Base-by-base conservation (phyloP, 2,113 vertebrate genomes). In the Leucopsar rothschildi region DNA sequence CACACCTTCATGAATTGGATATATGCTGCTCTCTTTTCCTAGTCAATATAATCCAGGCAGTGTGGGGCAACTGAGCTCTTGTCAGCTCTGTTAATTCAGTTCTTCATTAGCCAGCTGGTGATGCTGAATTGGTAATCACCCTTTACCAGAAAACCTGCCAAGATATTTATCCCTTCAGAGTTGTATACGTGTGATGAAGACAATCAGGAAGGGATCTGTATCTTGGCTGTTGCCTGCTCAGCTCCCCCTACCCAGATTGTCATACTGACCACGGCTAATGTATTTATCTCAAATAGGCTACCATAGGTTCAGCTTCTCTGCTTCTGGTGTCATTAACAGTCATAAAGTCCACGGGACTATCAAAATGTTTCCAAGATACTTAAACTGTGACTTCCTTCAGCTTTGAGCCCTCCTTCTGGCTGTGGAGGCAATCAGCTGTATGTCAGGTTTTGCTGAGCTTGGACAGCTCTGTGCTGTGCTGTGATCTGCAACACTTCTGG, bases 61-160 rank as follows among this genome's bases (percentile, higher is more conserved):
- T 2, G 6, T 16, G 25, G 12, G 12, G 33, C 5, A 64, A 37
- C 49, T 22, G 33, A 78, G 37, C 20, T 86, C 52, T 49, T 29
- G 11, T 49, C 3, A 1, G 15, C 18, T 81, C 44, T 71, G 11
- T 68, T 60, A 71, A 60, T 82, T 88, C 45, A 42, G 20, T 79
- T 93, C 37, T 55, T 90, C 16, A 9, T 81, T 45, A 90, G 52
- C 35, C 27, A 35, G 39, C 69, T 81, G 52, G 8, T 86, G 83
- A 37, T 91, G 40, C 40, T 86, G 28, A 71, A 59, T 37, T 2
- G 0, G 20, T 84, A 63, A n/a, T 79, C 0, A 0, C 4, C 25
- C 25, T 60, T 91, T 39, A 61, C 44, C 14, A 42, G 49, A 50
- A 56, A 78, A 88, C 28, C n/a, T 72, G n/a, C 61, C 39, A 24